Evolutionary conservation across 2,113 vertebrate species (phyloP), one percentile per base, ranked within the genome.

Genomic region (Oryzias melastigma): DNA sequence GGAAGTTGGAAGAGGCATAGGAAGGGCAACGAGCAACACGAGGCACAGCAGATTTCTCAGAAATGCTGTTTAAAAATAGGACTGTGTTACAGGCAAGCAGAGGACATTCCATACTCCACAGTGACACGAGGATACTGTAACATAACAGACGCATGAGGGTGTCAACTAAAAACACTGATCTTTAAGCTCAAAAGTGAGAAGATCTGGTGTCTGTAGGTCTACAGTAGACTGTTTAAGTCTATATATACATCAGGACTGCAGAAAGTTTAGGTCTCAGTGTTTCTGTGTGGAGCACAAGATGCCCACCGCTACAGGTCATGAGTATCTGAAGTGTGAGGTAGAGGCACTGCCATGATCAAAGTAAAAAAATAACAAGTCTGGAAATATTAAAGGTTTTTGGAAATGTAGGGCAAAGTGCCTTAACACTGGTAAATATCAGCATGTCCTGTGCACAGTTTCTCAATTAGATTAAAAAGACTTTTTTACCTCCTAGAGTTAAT

Each of bases 51-150:
- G 53, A 56, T 62, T 88, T 86, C 83, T 81, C 68, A 71, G 87
- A 88, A 90, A 86, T 66, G 25, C 47, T 25, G 77, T 83, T 88
- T 92, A 93, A 89, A 91, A 92, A 93, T 93, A 93, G 87, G 19
- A 13, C 60, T 4, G 66, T 74, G 62, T 62, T 63, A 62, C 67
- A 73, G 56, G 73, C 43, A 47, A 52, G 41, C 60, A 68, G 75
- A 65, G 42, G 51, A 81, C 85, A 87, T 86, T 75, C 70, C 84
- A 60, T 35, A 60, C 62, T 7, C 47, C 41, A 54, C 54, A 52
- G 41, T 62, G 68, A 71, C 52, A 52, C 44, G 24, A 52, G 53
- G 19, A 16, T 27, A 63, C 60, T 27, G 47, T 46, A 63, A 22
- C 27, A 45, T 35, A 46, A 61, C 52, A 35, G 8, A 14, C 15